Base-by-base conservation (phyloP, 2,797 vertebrate genomes). In the Poecilia gillii region DNA sequence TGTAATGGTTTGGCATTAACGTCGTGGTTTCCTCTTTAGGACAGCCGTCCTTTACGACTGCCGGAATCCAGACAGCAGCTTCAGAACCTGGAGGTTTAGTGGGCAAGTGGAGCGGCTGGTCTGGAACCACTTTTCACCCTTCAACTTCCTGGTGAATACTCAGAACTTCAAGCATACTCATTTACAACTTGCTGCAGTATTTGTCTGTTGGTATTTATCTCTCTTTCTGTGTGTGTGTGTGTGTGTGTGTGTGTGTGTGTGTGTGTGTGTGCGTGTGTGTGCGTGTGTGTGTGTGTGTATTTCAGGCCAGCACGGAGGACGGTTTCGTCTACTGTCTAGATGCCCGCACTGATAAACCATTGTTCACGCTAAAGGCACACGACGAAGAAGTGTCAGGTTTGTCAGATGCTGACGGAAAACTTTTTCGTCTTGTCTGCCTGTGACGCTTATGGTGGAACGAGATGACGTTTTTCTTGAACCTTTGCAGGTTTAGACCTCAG, bases 251-350 rank as follows among this genome's bases (percentile, higher is more conserved):
- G 51, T 89, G 59, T 93, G 16, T 49, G 41, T 82, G 3, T 45
- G 39, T 84, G 49, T 89, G 39, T 83, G 4, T 41, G 39, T 84
- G 46, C 89, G 39, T 83, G 4, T 39, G 36, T 39, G 51, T 89
- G 59, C 93, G 41, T 84, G 51, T 89, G 59, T 93, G 49, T 20
- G 39, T 83, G 4, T 43, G 39, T 84, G 46, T 90, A 47, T 93
- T 90, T 74, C 88, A 99, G 98, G 97, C 95, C 62, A 99, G 98
- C 94, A 99, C 98, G 64, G 99, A 99, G 6, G 98, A 99, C 1
- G 99, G 99, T 62, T 99, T 99, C 88, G 96, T 99, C 49, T 99
- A 99, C 92, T 97, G 97, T 79, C 93, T 99, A 89, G 99, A 99
- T 68, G 98, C 98, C 25, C 97, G 99, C 6, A 96, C 97, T 4